phyloP scores from a whole-genome alignment of 2,113 vertebrate genomes.

The Pholis gunnellus region DNA sequence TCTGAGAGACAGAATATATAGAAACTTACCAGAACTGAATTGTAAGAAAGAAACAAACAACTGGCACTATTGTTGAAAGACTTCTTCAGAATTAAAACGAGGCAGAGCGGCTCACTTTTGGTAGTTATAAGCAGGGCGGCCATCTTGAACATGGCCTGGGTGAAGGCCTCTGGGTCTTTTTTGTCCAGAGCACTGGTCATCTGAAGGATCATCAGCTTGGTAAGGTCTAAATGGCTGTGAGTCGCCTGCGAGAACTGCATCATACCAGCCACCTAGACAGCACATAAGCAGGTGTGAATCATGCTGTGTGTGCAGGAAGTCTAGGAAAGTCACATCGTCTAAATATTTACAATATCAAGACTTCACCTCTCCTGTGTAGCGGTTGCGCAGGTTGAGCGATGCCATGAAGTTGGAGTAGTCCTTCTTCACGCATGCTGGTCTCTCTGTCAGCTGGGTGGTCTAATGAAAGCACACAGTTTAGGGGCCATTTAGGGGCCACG shows the following conservation, averaged over 20 bases:
- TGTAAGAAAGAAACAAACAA: not conserved
- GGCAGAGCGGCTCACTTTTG: slow-evolving; percentile 84
- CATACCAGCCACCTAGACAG: slow-evolving; percentile 92
- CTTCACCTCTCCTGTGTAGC: slow-evolving; percentile 94
- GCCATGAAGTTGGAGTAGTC: slow-evolving; percentile 99
- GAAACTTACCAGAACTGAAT: not conserved
- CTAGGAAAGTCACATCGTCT: not conserved
- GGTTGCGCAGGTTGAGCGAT: slow-evolving; percentile 96
- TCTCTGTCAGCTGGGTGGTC: slow-evolving; percentile 93
- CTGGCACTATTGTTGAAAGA: not conserved
- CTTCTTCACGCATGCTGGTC: slow-evolving; percentile 95
- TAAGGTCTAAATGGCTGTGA: slow-evolving; percentile 90
- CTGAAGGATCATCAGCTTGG: slow-evolving; percentile 91
- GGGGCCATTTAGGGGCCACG: not conserved
- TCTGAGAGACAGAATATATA: slow-evolving; percentile 77
- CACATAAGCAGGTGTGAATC: slow-evolving; percentile 7
- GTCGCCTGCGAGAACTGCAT: slow-evolving; percentile 92
- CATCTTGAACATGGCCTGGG: slow-evolving; percentile 96
- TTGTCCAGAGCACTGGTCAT: slow-evolving; percentile 88
- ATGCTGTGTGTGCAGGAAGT: not conserved
- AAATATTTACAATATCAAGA: no score
- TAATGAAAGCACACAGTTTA: slow-evolving; percentile 35
- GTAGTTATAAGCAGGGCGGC: slow-evolving; percentile 85
- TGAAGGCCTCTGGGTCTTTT: slow-evolving; percentile 87
- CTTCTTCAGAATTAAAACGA: not conserved